These are phyloP conservation scores for Bursaphelenchus mucronatus DNA, from an alignment of 1,140 invertebrate species.

Conservation along the genomic window DNA sequence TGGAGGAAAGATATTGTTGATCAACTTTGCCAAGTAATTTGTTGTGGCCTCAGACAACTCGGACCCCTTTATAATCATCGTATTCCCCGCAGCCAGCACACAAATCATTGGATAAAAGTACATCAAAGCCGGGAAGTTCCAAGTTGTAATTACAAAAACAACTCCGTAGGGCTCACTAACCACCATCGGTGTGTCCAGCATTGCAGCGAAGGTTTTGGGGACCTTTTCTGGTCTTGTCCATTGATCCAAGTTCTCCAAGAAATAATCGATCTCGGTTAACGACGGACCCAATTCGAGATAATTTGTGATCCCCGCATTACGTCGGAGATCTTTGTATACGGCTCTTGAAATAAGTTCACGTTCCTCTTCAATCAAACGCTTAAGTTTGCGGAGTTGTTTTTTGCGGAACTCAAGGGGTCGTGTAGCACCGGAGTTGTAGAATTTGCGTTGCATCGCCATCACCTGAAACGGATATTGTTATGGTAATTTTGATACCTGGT, in stretches of 20 bases:
- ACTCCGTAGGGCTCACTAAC: constrained; percentile 38
- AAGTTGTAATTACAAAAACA: constrained; percentile 69
- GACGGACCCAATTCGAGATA: constrained; percentile 43
- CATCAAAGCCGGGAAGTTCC: constrained; percentile 96
- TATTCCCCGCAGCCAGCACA: constrained; percentile 77
- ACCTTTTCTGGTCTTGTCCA: constrained; percentile 33
- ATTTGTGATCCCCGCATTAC: constrained; percentile 30
- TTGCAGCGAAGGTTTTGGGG: constrained; percentile 33
- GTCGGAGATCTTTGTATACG: constrained; percentile 55
- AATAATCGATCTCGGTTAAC: constrained; percentile 55
- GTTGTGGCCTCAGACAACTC: constrained; percentile 12
- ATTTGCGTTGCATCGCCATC: constrained; percentile 36
- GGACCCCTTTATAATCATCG: constrained; percentile 18
- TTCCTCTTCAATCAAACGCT: constrained; percentile 24
- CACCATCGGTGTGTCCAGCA: constrained; percentile 38
- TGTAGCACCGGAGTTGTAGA: constrained; percentile 27
- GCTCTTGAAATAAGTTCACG: constrained; percentile 31
- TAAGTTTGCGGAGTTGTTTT: constrained; percentile 22
- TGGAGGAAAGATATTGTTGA: constrained; percentile 85
- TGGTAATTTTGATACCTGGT: not conserved
- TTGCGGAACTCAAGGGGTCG: constrained; percentile 20
- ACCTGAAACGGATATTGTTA: constrained; percentile 23
- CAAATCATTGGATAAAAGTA: constrained; percentile 73
- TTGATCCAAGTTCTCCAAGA: constrained; percentile 43
- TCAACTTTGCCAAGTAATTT: constrained; percentile 67